Conservation (phyloP, 1,140 invertebrate genomes). For the Formica selysi region DNA sequence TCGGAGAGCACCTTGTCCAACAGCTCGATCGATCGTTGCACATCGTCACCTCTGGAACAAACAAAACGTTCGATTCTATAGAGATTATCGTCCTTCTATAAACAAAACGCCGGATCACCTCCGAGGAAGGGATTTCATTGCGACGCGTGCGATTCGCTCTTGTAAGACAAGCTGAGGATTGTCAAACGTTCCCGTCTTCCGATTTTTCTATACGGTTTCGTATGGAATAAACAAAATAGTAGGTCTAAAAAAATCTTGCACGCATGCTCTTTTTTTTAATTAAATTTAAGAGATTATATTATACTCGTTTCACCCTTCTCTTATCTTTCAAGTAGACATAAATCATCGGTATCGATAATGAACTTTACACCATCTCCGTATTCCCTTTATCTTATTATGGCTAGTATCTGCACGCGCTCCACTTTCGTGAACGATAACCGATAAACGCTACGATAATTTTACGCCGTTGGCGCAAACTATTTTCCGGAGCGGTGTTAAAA, state of each 20-base stretch:
- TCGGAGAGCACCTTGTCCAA: slow-evolving; percentile 95
- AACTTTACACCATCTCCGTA: neutral
- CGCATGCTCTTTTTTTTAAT: neutral
- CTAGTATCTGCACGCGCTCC: neutral
- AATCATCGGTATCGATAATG: slow-evolving; percentile 24
- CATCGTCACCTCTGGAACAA: slow-evolving; percentile 92
- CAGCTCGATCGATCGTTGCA: slow-evolving; percentile 93
- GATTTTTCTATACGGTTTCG: neutral
- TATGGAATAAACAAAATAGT: neutral
- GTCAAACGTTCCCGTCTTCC: neutral
- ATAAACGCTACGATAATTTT: slow-evolving; percentile 47
- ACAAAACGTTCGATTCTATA: slow-evolving; percentile 84
- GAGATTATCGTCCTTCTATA: slow-evolving; percentile 71
- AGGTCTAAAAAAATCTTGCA: neutral
- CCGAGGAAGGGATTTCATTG: neutral
- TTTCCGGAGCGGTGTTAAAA: neutral
- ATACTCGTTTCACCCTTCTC: neutral
- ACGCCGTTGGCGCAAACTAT: slow-evolving; percentile 28
- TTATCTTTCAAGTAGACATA: neutral
- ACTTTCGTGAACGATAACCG: slow-evolving; percentile 43
- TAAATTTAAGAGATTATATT: neutral
- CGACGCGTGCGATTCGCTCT: neutral
- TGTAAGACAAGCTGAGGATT: neutral
- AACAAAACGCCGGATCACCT: neutral
- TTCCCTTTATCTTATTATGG: slow-evolving; percentile 20